Percentiles rank a stretch among this genome's conserved stretches.
Conservation (phyloP, 2,113 vertebrate species). For the Hyperopisus bebe region DNA sequence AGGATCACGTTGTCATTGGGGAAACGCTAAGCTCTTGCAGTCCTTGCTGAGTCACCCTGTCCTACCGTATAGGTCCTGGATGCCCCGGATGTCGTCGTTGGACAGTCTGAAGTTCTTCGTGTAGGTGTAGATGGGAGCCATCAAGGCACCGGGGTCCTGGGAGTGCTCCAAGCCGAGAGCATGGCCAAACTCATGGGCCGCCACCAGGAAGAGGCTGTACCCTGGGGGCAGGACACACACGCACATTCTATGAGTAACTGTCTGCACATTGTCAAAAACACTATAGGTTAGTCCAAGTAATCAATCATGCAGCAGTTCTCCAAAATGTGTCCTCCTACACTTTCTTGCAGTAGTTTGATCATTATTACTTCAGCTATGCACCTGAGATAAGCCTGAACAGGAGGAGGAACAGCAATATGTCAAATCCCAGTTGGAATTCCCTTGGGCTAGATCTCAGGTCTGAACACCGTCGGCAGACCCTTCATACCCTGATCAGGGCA, state of each 20-base stretch:
- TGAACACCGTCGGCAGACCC: neutral
- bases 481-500: constrained; percentile 88
- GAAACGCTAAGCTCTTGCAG: neutral
- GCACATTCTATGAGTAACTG: neutral
- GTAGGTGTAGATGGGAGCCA: constrained; percentile 93
- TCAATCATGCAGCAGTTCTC: neutral
- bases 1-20: neutral
- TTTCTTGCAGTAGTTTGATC: neutral
- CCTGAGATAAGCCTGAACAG: neutral
- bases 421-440: neutral
- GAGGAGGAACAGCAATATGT: neutral
- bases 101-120: constrained; percentile 88
- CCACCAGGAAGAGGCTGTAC: constrained; percentile 95
- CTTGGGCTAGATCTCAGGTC: neutral
- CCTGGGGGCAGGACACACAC: constrained; percentile 55
- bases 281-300: neutral
- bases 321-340: neutral
- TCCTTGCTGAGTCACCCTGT: neutral
- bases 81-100: constrained; percentile 84
- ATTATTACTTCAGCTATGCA: neutral
- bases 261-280: neutral
- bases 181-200: constrained; percentile 95
- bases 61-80: constrained; percentile 91
- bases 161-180: constrained; percentile 95
- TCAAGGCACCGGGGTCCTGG: constrained; percentile 85